phyloP scores from a whole-genome alignment of 2,113 vertebrate genomes.

The Penelope pileata region DNA sequence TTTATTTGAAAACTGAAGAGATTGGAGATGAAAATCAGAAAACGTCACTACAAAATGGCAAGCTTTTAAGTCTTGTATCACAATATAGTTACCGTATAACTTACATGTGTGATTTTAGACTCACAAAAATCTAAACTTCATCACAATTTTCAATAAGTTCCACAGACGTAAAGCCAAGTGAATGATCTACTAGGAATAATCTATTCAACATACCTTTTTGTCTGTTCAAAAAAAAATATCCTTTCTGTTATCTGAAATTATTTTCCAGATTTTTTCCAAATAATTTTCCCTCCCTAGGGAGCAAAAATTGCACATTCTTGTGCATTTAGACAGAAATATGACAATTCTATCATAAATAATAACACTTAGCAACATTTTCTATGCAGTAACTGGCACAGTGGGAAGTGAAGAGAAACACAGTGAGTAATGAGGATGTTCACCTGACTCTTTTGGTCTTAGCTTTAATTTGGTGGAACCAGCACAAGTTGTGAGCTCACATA shows the following conservation, averaged over 20 bases:
- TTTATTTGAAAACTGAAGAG: not conserved
- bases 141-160: not conserved
- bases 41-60: not conserved
- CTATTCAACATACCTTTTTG: not conserved
- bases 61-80: not conserved
- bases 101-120: not conserved
- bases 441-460: not conserved
- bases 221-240: not conserved
- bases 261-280: not conserved
- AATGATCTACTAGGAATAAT: not conserved
- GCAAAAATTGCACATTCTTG: not conserved
- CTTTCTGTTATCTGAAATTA: not conserved
- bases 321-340: not conserved
- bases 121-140: not conserved
- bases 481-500: not conserved
- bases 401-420: not conserved
- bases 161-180: not conserved
- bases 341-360: not conserved
- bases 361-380: slow-evolving; percentile 22
- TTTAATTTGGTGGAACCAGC: slow-evolving; percentile 4
- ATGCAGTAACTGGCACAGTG: not conserved
- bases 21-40: not conserved
- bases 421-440: slow-evolving; percentile 25
- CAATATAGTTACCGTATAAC: not conserved
- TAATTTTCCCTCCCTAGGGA: not conserved